Base-by-base conservation (phyloP, 2,888 invertebrate genomes). In the Lasioglossum pauxillum region DNA sequence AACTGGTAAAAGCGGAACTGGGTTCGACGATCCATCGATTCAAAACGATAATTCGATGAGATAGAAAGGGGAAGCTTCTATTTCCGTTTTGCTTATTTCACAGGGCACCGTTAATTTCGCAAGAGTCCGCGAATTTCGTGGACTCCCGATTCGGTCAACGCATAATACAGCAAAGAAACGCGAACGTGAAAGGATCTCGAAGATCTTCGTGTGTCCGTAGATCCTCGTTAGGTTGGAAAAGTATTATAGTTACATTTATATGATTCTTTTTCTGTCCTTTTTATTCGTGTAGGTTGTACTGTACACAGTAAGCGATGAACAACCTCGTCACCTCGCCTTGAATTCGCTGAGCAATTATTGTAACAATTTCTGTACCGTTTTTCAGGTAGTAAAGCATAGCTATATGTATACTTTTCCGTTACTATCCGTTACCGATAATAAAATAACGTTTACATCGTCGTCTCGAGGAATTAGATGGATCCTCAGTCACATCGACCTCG, bases 331-430 rank as follows among this genome's bases (percentile, higher is more conserved):
- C 83, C 83, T 82, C 78, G 82, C 64, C 82, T 84, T 53, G 49
- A 53, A 74, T 80, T 83, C 83, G 88, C 85, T 90, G 89, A 90
- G 89, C 89, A 90, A 90, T 89, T 90, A 82, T 87, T 82, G 84
- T 87, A 87, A 87, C 82, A 81, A 86, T 79, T 75, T 86, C 83
- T 71, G 72, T 86, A 86, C 81, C 87, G 41, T 84, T 86, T 69
- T 69, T 74, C 82, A 41, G 75, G 81, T 87, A 86, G 57, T 83
- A 77, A 87, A 87, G 87, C 87, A 84, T 86, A 86, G 83, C 81
- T 86, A 87, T 86, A 87, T 79, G 86, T 83, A 86, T 86, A 87
- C 77, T 77, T 81, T 76, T 83, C 46, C 81, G 69, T 82, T 78
- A 78, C 79, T 86, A 84, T 81, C 72, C 81, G 72, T 83, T 83